These are phyloP conservation scores for Oreochromis tanganicae DNA, from an alignment of 2,113 vertebrate species.

Conservation along the genomic window DNA sequence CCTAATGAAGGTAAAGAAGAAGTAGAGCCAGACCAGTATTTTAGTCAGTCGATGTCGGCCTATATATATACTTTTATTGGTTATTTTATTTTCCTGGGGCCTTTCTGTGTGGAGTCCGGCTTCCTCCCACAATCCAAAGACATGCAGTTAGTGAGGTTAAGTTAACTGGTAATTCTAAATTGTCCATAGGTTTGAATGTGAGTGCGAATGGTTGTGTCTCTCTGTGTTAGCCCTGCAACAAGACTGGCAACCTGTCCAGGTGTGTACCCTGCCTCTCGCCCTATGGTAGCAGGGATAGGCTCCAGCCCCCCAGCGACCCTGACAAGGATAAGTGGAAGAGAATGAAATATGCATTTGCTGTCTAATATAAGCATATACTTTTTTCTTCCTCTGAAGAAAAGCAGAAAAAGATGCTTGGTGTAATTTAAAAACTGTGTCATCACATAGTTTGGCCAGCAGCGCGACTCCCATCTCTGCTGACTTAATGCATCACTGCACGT, in stretches of 20 bases:
- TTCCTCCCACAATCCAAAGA: background rate
- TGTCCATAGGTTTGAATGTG: background rate
- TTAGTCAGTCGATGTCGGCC: background rate
- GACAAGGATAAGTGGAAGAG: background rate
- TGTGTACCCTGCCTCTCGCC: background rate
- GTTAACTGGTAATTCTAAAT: background rate
- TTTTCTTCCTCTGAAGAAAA: background rate
- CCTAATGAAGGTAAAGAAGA: background rate
- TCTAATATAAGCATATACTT: background rate
- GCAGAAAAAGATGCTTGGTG: background rate
- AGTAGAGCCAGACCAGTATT: background rate
- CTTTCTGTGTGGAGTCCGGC: background rate
- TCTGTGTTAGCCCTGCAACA: background rate
- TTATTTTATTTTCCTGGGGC: background rate
- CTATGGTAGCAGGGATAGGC: rapidly evolving
- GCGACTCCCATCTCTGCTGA: rapidly evolving
- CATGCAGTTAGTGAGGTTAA: background rate
- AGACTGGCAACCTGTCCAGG: background rate
- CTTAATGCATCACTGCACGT: background rate
- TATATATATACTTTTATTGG: background rate
- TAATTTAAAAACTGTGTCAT: background rate
- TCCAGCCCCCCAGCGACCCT: background rate
- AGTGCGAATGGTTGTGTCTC: rapidly evolving
- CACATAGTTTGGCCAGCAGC: background rate
- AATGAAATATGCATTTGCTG: background rate